Base-by-base conservation (phyloP, 2,888 invertebrate species). In the Diadromus collaris region DNA sequence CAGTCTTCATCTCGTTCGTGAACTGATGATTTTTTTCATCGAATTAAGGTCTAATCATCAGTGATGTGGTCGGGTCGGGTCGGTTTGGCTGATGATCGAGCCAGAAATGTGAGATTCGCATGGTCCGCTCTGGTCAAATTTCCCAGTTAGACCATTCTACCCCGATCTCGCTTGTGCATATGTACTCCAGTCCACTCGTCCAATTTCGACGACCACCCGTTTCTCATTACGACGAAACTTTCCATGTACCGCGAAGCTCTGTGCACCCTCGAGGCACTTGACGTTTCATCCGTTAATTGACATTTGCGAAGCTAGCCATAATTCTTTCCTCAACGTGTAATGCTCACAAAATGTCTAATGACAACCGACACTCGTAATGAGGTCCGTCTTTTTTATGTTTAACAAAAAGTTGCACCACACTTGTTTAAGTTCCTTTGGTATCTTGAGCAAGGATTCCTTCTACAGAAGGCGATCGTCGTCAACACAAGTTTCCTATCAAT, bases 141-240 rank as follows among this genome's bases (percentile, higher is more conserved):
- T 51, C 24, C 10, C 10, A 10, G 24, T 10, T 21, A 51, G 2
- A 3, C 51, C 51, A 9, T 51, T 51, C 10, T 51, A 21, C 51
- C 51, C 51, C 24, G 51, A 10, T 16, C 10, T 4, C 19, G 9
- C 10, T 51, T 6, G 10, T 51, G 10, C 51, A 24, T 4, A 51
- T 10, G 24, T 51, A 46, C 19, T 4, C 5, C 19, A 24, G 51
- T 54, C 32, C 41, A 58, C 29, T 56, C 19, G n/a, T 29, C 21
- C 10, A 56, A 24, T 27, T 38, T 38, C 38, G 32, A 41, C 21
- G 24, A 38, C 13, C 48, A 44, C 48, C 41, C 10, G 56, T 6
- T 56, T 41, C 27, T 21, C 65, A 32, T 51, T 65, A 51, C 48
- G 6, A 32, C 16, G 38, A 32, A 34, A 65, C 48, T 48, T 65